phyloP scores from a whole-genome alignment of 1,140 invertebrate species.

The Catajapyx aquilonaris region DNA sequence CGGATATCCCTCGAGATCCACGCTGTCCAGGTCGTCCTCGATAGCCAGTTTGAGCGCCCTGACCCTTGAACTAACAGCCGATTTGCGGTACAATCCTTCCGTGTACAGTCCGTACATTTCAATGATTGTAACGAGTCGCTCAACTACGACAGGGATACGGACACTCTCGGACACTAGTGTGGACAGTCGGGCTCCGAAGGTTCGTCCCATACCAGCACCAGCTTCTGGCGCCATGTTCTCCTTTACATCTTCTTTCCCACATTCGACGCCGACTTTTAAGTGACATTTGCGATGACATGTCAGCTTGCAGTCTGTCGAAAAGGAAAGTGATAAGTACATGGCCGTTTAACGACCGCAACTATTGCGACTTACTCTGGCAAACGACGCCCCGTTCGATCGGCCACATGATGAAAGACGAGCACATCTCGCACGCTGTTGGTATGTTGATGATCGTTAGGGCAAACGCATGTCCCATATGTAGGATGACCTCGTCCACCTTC shows the following conservation, averaged over 20 bases:
- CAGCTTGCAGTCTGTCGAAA: constrained; percentile 67
- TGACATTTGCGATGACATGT: constrained; percentile 91
- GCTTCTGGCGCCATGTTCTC: constrained; percentile 14
- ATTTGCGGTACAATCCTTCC: constrained; percentile 84
- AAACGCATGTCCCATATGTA: constrained; percentile 65
- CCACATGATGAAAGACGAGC: constrained; percentile 85
- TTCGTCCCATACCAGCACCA: constrained; percentile 27
- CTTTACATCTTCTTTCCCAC: constrained; percentile 19
- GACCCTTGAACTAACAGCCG: constrained; percentile 38
- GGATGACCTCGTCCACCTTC: constrained; percentile 50
- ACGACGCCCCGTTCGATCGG: constrained; percentile 76
- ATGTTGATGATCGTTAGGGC: constrained; percentile 81
- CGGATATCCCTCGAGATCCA: constrained; percentile 45
- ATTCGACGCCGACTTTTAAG: constrained; percentile 31
- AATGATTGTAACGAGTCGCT: constrained; percentile 68
- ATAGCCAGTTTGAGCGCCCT: neutral
- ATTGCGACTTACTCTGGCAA: constrained; percentile 38
- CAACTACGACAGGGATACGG: constrained; percentile 65
- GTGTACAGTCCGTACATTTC: constrained; percentile 80
- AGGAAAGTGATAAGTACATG: constrained; percentile 13
- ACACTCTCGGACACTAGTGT: constrained; percentile 29
- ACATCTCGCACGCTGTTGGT: constrained; percentile 87
- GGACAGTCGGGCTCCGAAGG: constrained; percentile 32
- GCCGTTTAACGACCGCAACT: no score
- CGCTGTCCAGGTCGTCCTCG: constrained; percentile 35